Conservation (phyloP, 2,113 vertebrate genomes). For the Ophthalmolycus amberensis region DNA sequence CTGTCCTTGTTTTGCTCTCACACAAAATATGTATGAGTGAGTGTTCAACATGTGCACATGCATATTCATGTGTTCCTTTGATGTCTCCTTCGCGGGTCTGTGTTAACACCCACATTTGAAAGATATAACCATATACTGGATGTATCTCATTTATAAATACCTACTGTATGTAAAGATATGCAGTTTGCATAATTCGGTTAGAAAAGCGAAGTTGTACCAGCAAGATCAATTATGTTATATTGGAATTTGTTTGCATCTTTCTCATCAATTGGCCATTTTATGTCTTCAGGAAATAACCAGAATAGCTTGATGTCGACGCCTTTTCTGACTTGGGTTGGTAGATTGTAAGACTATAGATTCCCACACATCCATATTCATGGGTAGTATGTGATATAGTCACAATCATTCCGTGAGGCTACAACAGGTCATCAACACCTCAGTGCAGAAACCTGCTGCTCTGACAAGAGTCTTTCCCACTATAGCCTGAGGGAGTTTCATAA, state of each 20-base stretch:
- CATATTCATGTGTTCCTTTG: conserved; percentile 69
- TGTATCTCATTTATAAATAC: conserved; percentile 39
- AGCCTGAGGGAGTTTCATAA: conserved; percentile 45
- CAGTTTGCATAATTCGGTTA: conserved; percentile 3
- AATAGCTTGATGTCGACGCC: not conserved
- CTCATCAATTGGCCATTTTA: not conserved
- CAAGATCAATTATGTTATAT: not conserved
- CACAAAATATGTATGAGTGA: conserved; percentile 38
- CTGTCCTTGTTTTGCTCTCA: conserved; percentile 18
- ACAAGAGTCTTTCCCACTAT: conserved; percentile 15
- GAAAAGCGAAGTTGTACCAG: not conserved
- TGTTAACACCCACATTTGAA: conserved; percentile 46
- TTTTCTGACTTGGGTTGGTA: conserved; percentile 1
- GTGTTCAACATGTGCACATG: conserved; percentile 52
- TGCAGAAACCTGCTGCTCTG: conserved; percentile 37
- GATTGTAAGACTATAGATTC: not conserved
- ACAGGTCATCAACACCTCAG: conserved; percentile 42
- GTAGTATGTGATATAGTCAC: conserved; percentile 2
- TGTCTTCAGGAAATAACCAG: not conserved
- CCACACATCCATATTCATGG: conserved; percentile 1
- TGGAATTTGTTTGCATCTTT: not conserved
- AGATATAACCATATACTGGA: conserved; percentile 17
- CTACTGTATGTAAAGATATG: conserved; percentile 1
- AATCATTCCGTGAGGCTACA: conserved; percentile 40
- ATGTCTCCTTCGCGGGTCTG: conserved; percentile 40